Percentiles rank a stretch among this genome's conserved stretches.
Evolutionary conservation across 2,888 invertebrate genomes (phyloP).

Genomic region (Anorthoa munda): DNA sequence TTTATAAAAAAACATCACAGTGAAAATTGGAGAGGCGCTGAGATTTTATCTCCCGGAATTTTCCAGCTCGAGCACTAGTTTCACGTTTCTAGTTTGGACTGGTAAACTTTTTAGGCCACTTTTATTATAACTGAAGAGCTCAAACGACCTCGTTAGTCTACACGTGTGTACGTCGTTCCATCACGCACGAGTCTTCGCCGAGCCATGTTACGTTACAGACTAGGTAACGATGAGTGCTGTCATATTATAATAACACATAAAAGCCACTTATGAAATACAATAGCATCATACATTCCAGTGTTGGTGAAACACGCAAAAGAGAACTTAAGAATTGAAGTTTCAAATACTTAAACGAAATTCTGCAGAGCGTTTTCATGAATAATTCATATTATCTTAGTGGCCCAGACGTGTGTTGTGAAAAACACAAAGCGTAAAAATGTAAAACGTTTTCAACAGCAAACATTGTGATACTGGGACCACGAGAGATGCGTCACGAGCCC

Average conservation of each 20-base stretch:
- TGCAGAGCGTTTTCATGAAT: conserved; percentile 54
- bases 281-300: conserved; percentile 29
- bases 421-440: conserved; percentile 58
- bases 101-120: conserved; percentile 68
- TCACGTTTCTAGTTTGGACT: conserved; percentile 62
- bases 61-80: conserved; percentile 64
- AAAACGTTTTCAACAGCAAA: conserved; percentile 59
- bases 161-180: conserved; percentile 63
- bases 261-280: conserved; percentile 32
- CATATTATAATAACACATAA: conserved; percentile 30
- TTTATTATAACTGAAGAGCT: conserved; percentile 68
- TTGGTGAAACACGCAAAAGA: conserved; percentile 26
- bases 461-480: conserved; percentile 47
- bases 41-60: conserved; percentile 65
- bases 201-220: conserved; percentile 23
- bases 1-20: conserved; percentile 70
- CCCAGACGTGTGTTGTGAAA: conserved; percentile 50
- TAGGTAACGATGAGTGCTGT: conserved; percentile 27
- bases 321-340: conserved; percentile 33
- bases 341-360: conserved; percentile 51
- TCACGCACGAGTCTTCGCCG: conserved; percentile 59
- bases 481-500: conserved; percentile 44
- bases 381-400: conserved; percentile 59
- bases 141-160: conserved; percentile 71
- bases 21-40: conserved; percentile 67